Conservation (phyloP, 2,888 invertebrate genomes). For the Bembecia ichneumoniformis region DNA sequence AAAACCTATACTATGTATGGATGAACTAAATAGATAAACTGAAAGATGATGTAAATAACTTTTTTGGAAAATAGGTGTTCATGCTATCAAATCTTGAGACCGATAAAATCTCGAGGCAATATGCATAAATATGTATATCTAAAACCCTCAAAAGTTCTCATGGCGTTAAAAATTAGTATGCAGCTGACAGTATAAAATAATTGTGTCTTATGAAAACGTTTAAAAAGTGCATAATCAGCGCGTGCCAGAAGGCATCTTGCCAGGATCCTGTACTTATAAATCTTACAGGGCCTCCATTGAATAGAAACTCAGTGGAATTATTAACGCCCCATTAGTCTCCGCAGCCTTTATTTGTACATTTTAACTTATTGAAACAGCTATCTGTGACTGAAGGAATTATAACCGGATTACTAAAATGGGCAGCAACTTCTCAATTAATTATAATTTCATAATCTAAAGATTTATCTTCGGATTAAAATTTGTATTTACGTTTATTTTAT, state of each 20-base stretch:
- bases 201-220: conserved; percentile 28
- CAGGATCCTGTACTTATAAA: conserved; percentile 65
- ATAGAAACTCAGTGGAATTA: conserved; percentile 63
- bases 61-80: too few relatives aligned
- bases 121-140: too few relatives aligned
- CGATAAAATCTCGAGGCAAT: too few relatives aligned
- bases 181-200: conserved; percentile 11
- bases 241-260: conserved; percentile 66
- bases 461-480: background rate
- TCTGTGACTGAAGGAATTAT: conserved; percentile 31
- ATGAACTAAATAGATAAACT: too few relatives aligned
- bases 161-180: too few relatives aligned
- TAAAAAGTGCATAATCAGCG: conserved; percentile 55
- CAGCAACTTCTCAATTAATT: background rate
- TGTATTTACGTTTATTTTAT: too few relatives aligned
- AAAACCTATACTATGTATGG: too few relatives aligned
- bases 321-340: conserved; percentile 65
- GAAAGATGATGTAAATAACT: too few relatives aligned
- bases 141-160: too few relatives aligned
- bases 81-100: too few relatives aligned
- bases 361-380: conserved; percentile 27
- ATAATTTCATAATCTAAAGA: background rate
- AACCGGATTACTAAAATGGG: conserved; percentile 23
- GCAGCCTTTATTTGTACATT: conserved; percentile 56
- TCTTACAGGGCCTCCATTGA: conserved; percentile 56